Base-by-base conservation (phyloP, 2,797 vertebrate genomes). In the Salarias fasciatus region DNA sequence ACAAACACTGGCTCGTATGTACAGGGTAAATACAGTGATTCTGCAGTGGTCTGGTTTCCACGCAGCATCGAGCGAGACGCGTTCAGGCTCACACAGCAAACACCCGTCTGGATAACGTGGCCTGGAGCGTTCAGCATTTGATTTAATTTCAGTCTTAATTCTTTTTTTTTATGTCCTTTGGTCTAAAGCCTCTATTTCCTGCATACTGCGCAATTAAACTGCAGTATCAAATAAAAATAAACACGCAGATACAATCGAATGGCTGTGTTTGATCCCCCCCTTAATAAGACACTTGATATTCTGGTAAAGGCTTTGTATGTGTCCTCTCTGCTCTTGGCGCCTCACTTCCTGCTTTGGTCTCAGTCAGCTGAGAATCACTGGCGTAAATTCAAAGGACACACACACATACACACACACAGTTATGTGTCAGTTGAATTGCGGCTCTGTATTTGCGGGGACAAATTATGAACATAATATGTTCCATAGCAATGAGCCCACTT, bases 261-360 rank as follows among this genome's bases (percentile, higher is more conserved):
- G 2, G 3, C 36, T 18, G 11, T 8, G 30, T 15, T 41, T 42
- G 52, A 35, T 38, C 11, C 12, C 4, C 12, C 4, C 18, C 50
- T 48, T 5, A 47, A 10, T 53, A 11, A 45, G 33, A 14, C 8
- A 45, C 13, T 41, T 47, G 5, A 31, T 29, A 60, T 30, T 54
- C 30, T 35, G 12, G n/a, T 15, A 1, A 38, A 48, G 35, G 47
- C 12, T 24, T 9, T 48, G 61, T 45, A 35, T 55, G 33, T 71
- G 61, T 63, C 62, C 49, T 49, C 28, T 35, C 53, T 73, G 53
- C 36, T 53, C 24, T 58, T 0, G 31, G 63, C 50, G 46, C 57
- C 72, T 75, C 38, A 66, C 61, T 80, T 86, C 73, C 77, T 78
- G 75, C 69, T 81, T 82, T 64, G 59, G 67, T 75, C 78, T 66